These are phyloP conservation scores for Apolygus lucorum DNA, from an alignment of 1,140 invertebrate species.

Conservation along the genomic window DNA sequence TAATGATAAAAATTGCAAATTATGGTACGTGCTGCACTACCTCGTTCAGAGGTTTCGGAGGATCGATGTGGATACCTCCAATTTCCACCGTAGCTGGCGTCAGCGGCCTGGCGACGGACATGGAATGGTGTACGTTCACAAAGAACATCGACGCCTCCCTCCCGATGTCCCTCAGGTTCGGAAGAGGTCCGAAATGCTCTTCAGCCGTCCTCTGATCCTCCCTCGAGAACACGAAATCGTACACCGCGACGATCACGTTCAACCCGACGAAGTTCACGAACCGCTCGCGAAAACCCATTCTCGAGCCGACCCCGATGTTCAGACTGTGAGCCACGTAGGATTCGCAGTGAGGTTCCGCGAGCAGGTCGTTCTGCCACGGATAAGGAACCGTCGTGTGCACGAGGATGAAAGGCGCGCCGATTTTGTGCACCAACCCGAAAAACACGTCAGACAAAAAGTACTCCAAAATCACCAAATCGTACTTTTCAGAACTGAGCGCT, in stretches of 20 bases:
- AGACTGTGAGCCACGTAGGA: background rate
- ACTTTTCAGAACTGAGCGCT: background rate
- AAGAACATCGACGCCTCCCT: slow-evolving; percentile 48
- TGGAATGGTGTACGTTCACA: slow-evolving; percentile 51
- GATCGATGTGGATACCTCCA: slow-evolving; percentile 52
- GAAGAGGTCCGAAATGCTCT: slow-evolving; percentile 29
- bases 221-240: background rate
- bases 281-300: background rate
- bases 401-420: slow-evolving; percentile 5
- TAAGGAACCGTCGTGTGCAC: background rate
- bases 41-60: slow-evolving; percentile 45
- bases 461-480: slow-evolving; percentile 11
- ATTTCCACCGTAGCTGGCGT: slow-evolving; percentile 55
- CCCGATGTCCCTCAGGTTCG: slow-evolving; percentile 44
- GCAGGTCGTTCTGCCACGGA: slow-evolving; percentile 3
- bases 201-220: slow-evolving; percentile 9
- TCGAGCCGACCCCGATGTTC: background rate
- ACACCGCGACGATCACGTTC: background rate
- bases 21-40: no score
- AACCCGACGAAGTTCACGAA: background rate
- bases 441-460: background rate
- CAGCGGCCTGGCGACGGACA: slow-evolving; percentile 48
- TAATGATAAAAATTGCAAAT: no score
- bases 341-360: background rate
- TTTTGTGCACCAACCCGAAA: slow-evolving; percentile 5